These are phyloP conservation scores for Trypoxylon attenuatum DNA, from an alignment of 2,888 invertebrate species.

Conservation along the genomic window DNA sequence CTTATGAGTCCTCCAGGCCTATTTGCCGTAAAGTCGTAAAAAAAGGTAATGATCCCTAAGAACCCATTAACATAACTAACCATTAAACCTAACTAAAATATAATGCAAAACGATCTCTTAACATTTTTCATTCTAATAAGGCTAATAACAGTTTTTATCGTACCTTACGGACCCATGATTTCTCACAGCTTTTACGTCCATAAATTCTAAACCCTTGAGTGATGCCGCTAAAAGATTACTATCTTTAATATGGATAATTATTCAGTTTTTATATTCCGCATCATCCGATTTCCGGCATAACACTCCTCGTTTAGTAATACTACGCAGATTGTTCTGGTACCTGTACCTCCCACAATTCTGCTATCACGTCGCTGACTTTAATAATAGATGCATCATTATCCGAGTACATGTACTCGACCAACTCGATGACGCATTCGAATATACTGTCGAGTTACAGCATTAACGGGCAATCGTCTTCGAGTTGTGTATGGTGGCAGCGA, in stretches of 20 bases:
- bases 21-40: constrained; percentile 86
- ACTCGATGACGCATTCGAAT: constrained; percentile 11
- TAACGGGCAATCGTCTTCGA: constrained; percentile 16
- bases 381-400: background rate
- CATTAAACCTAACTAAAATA: background rate
- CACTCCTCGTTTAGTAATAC: background rate
- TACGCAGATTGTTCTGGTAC: background rate
- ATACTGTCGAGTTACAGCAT: constrained; percentile 6
- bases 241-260: background rate
- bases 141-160: too few relatives aligned
- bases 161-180: too few relatives aligned
- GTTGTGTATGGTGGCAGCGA: background rate
- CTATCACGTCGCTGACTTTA: background rate
- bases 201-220: background rate
- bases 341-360: background rate
- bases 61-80: background rate
- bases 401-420: background rate
- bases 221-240: background rate
- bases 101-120: too few relatives aligned
- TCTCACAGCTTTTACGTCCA: background rate
- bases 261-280: background rate
- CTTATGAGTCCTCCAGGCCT: constrained; percentile 69
- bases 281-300: too few relatives aligned
- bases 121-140: too few relatives aligned
- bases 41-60: constrained; percentile 79